Base-by-base conservation (phyloP, 2,888 invertebrate species). In the Idaea aversata region DNA sequence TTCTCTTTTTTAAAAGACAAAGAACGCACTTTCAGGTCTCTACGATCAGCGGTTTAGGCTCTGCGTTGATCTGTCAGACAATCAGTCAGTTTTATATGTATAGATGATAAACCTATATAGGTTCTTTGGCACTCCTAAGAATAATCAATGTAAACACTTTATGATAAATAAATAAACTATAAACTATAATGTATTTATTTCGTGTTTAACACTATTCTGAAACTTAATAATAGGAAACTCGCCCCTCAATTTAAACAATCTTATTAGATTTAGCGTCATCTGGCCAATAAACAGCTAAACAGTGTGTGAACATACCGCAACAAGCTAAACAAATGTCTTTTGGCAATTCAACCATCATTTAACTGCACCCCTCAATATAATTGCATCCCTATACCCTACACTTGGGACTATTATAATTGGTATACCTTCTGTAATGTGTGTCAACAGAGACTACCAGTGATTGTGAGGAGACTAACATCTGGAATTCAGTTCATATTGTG, bases 311-410 rank as follows among this genome's bases (percentile, higher is more conserved):
- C 83, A 83, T 77, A 75, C 78, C 79, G 61, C 79, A 75, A 86
- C 86, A 85, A 61, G 67, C 67, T 57, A 81, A 83, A 84, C 88
- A 87, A 84, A 82, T 88, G 88, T 78, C 78, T 74, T 34, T 67
- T 69, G 64, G 67, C 69, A 72, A 77, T 75, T 72, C 70, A 72
- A 73, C 72, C 47, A 47, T 3, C 47, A 69, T 34, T 62, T 58
- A 47, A 38, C 64, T 62, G 64, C 47, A 57, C 59, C 10, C 58
- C 59, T 61, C 64, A 58, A 57, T 15, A 59, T 67, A 57, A 64
- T 63, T 57, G 61, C 67, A 65, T 66, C 70, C 73, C 67, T 64
- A 61, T 67, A 60, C 35, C 61, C 59, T 60, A 57, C 64, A 64
- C 70, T 67, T 57, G 67, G 70, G 64, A 69, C 77, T 74, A 79